Percentiles rank a stretch among this genome's conserved stretches.
These are phyloP conservation scores for Ciconia boyciana DNA, from an alignment of 2,113 vertebrate species.

Conservation along the genomic window DNA sequence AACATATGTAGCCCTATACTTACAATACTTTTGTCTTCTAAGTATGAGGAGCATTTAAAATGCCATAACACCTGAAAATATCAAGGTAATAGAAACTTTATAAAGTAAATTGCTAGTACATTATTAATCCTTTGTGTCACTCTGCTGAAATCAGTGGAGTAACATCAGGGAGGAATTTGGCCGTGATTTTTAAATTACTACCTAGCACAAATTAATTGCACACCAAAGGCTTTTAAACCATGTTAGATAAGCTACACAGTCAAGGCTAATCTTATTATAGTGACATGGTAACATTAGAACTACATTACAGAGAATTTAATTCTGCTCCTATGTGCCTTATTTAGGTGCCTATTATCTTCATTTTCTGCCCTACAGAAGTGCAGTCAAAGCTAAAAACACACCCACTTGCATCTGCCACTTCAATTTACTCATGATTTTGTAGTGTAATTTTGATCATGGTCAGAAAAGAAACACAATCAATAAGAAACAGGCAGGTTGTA, in stretches of 20 bases:
- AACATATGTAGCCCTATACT: not conserved
- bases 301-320: conserved; percentile 14
- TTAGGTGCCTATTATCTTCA: not conserved
- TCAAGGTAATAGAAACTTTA: not conserved
- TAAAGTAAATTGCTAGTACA: not conserved
- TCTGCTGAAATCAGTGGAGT: not conserved
- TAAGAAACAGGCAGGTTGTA: not conserved
- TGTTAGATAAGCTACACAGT: not conserved
- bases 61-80: not conserved
- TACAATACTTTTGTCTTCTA: not conserved
- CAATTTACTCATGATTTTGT: not conserved
- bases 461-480: not conserved
- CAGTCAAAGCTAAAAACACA: conserved; percentile 23
- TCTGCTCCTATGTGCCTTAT: not conserved
- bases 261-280: conserved; percentile 13
- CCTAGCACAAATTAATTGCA: not conserved
- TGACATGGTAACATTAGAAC: not conserved
- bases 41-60: not conserved
- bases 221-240: not conserved
- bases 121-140: not conserved
- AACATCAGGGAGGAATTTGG: not conserved
- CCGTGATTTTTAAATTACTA: not conserved
- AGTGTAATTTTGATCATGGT: not conserved
- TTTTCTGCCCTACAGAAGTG: conserved; percentile 2
- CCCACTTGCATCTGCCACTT: not conserved